Base-by-base conservation (phyloP, 2,797 vertebrate species). In the Lacerta agilis region DNA sequence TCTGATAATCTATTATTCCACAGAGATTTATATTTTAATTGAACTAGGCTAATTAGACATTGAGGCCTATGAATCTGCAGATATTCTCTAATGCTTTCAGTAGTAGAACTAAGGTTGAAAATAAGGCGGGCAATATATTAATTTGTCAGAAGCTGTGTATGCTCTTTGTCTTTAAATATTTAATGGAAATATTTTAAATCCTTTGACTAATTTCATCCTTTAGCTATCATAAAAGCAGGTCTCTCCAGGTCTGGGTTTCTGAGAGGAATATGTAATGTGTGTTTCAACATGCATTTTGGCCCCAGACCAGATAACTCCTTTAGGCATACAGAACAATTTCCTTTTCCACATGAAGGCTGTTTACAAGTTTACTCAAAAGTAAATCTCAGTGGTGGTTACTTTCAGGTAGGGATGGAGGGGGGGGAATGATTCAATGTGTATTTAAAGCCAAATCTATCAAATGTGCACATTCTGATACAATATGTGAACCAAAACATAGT, bases 21-120 rank as follows among this genome's bases (percentile, higher is more conserved):
- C 25, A 72, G 92, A 94, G 94, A 93, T 93, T 94, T 69, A 92
- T 94, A 95, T 95, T 96, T 96, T 97, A 96, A 95, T 95, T 97
- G 96, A 96, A 93, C 87, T 96, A 90, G 82, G 79, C 91, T 97
- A 96, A 96, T 94, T 94, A 96, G 95, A 94, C 91, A 90, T 93
- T 92, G 88, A 94, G 88, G 86, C 88, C 91, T 94, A 94, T 95
- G 92, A 89, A 94, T 94, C 92, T 94, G 86, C 93, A 96, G 96
- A 96, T 94, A 94, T 45, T 49, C 85, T 94, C 94, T 95, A 96
- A 95, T 95, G 92, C 86, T 90, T 92, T 71, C 93, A 80, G 73
- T 90, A 17, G 64, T 61, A 93, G 92, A 94, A 95, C 85, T 93
- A 92, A 93, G 73, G 64, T 87, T 92, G 71, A 87, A 94, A 90